phyloP scores from a whole-genome alignment of 2,113 vertebrate genomes.

The Rhabdomys dilectus region DNA sequence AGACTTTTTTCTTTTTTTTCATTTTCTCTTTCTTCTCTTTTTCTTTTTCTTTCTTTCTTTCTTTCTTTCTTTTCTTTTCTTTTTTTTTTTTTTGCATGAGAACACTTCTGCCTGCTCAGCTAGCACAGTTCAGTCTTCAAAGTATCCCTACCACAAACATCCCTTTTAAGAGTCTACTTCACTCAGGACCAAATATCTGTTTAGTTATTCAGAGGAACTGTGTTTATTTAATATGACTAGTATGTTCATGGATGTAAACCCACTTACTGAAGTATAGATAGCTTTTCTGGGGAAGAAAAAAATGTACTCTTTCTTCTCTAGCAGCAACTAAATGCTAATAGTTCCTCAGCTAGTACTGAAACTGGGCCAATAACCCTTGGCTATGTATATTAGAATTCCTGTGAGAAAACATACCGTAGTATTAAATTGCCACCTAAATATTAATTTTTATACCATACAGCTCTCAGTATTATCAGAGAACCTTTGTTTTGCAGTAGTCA shows the following conservation, averaged over 20 bases:
- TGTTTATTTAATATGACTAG: not conserved
- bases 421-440: not conserved
- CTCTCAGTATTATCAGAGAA: not conserved
- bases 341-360: not conserved
- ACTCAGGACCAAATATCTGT: constrained; percentile 62
- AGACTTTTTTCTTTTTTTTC: no score
- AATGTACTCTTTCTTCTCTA: not conserved
- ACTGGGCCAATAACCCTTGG: not conserved
- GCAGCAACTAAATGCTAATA: not conserved
- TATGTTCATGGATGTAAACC: no score
- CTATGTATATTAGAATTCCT: not conserved
- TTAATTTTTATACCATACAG: not conserved
- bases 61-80: no score
- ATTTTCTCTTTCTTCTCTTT: no score
- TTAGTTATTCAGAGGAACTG: constrained; percentile 82
- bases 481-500: not conserved
- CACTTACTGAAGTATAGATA: not conserved
- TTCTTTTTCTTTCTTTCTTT: no score
- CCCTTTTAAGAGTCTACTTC: constrained; percentile 47
- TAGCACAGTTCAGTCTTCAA: not conserved
- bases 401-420: not conserved
- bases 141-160: not conserved
- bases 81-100: not conserved
- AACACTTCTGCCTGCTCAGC: not conserved
- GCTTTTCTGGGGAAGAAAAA: not conserved